Conservation (phyloP, 2,888 invertebrate species). For the Xanthia icteritia region DNA sequence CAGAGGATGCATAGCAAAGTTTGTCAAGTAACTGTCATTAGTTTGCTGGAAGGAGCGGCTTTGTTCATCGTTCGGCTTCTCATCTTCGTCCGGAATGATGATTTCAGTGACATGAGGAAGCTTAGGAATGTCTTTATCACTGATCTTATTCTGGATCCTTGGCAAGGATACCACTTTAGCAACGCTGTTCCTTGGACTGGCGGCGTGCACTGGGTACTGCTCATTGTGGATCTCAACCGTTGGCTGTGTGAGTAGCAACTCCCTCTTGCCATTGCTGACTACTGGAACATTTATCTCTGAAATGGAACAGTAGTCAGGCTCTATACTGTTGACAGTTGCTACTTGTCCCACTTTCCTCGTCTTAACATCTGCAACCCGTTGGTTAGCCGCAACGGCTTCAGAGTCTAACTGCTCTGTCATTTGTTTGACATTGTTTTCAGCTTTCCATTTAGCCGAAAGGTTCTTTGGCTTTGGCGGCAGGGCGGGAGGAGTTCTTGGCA, state of each 20-base stretch:
- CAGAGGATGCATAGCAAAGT: slow-evolving; percentile 84
- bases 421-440: slow-evolving; percentile 85
- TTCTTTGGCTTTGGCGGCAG: slow-evolving; percentile 95
- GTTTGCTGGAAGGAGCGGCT: slow-evolving; percentile 80
- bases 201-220: slow-evolving; percentile 84
- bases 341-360: slow-evolving; percentile 88
- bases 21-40: slow-evolving; percentile 83
- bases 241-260: slow-evolving; percentile 89
- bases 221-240: slow-evolving; percentile 89
- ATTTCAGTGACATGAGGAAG: slow-evolving; percentile 94
- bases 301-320: slow-evolving; percentile 94
- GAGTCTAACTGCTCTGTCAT: slow-evolving; percentile 88
- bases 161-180: slow-evolving; percentile 87
- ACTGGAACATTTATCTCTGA: slow-evolving; percentile 93
- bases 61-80: slow-evolving; percentile 84
- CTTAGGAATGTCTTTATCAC: slow-evolving; percentile 92
- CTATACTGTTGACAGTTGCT: slow-evolving; percentile 87
- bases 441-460: slow-evolving; percentile 92
- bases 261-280: slow-evolving; percentile 90
- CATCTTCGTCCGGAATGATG: slow-evolving; percentile 92
- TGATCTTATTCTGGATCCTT: slow-evolving; percentile 86
- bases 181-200: slow-evolving; percentile 84
- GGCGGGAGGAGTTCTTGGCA: slow-evolving; percentile 93
- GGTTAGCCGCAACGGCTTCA: slow-evolving; percentile 90
- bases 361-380: slow-evolving; percentile 91